phyloP scores from a whole-genome alignment of 2,113 vertebrate species.

The Plectropomus leopardus region DNA sequence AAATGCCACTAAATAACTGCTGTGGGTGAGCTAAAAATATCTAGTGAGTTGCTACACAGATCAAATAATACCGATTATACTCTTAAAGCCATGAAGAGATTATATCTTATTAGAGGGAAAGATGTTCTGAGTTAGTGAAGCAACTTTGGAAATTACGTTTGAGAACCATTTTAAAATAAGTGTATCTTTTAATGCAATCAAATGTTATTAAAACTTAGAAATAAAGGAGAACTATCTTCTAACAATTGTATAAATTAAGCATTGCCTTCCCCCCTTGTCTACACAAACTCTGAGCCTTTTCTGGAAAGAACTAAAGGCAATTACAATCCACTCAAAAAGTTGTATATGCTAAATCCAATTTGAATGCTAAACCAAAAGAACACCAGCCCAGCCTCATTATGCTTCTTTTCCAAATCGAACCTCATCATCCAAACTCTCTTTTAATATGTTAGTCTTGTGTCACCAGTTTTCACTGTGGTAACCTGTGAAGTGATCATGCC shows the following conservation, averaged over 20 bases:
- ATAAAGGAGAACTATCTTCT: background rate
- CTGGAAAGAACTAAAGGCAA: background rate
- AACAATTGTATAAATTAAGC: background rate
- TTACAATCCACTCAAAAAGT: background rate
- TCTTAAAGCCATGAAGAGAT: conserved; percentile 5
- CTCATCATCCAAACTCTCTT: background rate
- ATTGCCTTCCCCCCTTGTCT: background rate
- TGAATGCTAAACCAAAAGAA: background rate
- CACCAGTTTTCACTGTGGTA: background rate
- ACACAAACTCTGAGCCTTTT: background rate
- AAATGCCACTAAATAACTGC: background rate
- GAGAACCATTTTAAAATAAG: background rate
- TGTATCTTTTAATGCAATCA: background rate
- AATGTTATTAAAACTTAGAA: background rate
- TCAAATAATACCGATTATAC: conserved; percentile 3
- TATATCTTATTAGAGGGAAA: background rate
- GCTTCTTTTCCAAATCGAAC: background rate
- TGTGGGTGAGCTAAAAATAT: background rate
- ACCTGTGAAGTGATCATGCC: background rate
- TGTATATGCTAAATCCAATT: background rate
- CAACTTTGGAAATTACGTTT: background rate
- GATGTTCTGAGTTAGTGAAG: background rate
- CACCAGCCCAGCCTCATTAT: background rate
- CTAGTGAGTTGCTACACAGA: background rate
- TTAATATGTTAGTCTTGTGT: too few species aligned